phyloP scores from a whole-genome alignment of 2,113 vertebrate genomes.

The Callithrix jacchus region DNA sequence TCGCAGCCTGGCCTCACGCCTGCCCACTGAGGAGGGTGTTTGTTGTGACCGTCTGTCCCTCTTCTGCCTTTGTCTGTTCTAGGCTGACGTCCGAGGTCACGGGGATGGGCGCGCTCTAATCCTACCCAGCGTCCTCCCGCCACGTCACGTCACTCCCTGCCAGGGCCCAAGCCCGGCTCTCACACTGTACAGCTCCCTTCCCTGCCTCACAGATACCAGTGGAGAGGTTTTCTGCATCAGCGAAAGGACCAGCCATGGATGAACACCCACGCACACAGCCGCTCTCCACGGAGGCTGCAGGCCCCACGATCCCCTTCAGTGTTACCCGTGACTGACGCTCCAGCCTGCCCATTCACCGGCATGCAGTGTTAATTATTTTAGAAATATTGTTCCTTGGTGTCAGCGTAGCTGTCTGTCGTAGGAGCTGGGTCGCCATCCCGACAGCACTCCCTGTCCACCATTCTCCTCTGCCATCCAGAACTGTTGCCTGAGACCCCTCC shows the following conservation, averaged over 20 bases:
- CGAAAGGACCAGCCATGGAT: not conserved
- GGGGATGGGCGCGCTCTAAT: conserved; percentile 96
- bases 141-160: conserved; percentile 77
- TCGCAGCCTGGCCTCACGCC: conserved; percentile 58
- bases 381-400: conserved; percentile 55
- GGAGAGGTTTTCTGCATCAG: conserved; percentile 78
- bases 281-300: conserved; percentile 13
- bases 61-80: conserved; percentile 85
- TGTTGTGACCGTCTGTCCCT: not conserved
- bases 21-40: conserved; percentile 2
- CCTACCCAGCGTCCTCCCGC: conserved; percentile 82
- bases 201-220: conserved; percentile 74
- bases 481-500: conserved; percentile 47
- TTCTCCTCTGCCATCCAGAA: conserved; percentile 54
- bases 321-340: conserved; percentile 71
- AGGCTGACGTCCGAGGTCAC: conserved; percentile 99
- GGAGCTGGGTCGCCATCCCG: conserved; percentile 50
- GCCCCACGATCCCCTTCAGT: conserved; percentile 58
- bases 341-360: conserved; percentile 54
- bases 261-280: not conserved
- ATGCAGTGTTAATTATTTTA: conserved; percentile 66
- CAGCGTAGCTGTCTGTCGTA: conserved; percentile 64
- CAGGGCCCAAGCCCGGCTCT: conserved; percentile 85
- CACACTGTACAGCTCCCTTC: conserved; percentile 78
- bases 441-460: conserved; percentile 58